A percentile compares a stretch with the other conserved stretches of the same genome.
These are phyloP conservation scores for Tyrannus savana DNA, from an alignment of 2,113 vertebrate genomes.

Conservation along the genomic window DNA sequence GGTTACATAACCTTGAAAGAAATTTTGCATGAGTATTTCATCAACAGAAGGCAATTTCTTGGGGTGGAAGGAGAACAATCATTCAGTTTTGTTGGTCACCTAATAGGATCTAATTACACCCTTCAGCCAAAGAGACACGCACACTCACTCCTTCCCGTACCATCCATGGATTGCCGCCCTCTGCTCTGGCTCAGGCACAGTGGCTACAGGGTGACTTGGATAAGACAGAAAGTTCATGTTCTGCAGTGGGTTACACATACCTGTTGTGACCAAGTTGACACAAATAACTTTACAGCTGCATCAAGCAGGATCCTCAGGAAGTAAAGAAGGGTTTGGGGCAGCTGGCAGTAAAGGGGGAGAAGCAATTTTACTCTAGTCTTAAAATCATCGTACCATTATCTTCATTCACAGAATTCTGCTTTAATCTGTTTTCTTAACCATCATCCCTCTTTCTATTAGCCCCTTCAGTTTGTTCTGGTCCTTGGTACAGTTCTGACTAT, in stretches of 20 bases:
- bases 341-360: background rate
- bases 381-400: background rate
- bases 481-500: background rate
- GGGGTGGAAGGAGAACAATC: background rate
- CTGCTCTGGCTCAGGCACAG: background rate
- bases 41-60: background rate
- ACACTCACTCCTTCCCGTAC: background rate
- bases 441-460: background rate
- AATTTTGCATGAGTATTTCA: background rate
- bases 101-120: background rate
- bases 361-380: background rate
- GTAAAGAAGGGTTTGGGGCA: background rate
- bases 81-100: background rate
- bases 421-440: background rate
- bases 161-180: background rate
- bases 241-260: background rate
- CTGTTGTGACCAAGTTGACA: rapidly evolving
- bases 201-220: background rate
- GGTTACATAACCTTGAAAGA: background rate
- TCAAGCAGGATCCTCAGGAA: rapidly evolving
- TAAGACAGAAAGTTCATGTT: background rate
- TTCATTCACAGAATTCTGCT: background rate
- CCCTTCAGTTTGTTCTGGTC: background rate
- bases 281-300: background rate
- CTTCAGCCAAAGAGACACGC: background rate